A percentile compares a stretch with the other conserved stretches of the same genome.
Conservation (phyloP, 1,140 invertebrate genomes). For the Orius insidiosus region DNA sequence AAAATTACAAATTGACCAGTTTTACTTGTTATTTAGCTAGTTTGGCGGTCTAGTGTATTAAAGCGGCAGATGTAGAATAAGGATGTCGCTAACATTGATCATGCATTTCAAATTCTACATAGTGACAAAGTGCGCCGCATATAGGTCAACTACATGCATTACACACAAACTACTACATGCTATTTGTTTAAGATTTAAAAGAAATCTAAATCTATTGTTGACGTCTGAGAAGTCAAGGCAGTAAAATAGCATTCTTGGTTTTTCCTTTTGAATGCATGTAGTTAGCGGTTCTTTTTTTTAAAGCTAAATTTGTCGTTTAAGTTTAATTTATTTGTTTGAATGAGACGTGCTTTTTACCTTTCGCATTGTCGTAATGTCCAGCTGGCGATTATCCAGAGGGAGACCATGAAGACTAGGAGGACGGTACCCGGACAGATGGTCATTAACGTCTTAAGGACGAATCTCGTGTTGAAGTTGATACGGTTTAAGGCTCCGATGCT, state of each 20-base stretch:
- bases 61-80: conserved; percentile 1
- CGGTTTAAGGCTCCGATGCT: conserved; percentile 88
- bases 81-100: conserved; percentile 6
- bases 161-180: conserved; percentile 9
- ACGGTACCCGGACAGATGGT: conserved; percentile 99
- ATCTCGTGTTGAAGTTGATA: conserved; percentile 98
- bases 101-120: conserved; percentile 10
- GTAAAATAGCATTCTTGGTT: neutral
- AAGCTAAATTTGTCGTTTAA: neutral
- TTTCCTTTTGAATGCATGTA: neutral
- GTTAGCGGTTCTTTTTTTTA: neutral
- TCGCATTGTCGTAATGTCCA: conserved; percentile 98
- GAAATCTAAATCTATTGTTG: too few species aligned
- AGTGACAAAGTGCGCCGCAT: conserved; percentile 3
- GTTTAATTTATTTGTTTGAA: neutral
- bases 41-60: too few species aligned
- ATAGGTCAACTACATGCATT: conserved; percentile 3
- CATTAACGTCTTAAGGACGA: conserved; percentile 99
- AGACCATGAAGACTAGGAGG: conserved; percentile 94
- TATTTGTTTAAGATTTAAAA: neutral
- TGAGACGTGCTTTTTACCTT: conserved; percentile 48
- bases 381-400: conserved; percentile 96
- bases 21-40: too few species aligned
- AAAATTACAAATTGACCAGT: neutral
- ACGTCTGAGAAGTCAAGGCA: neutral